Conservation (phyloP, 2,113 vertebrate genomes). For the Phyllostomus discolor region DNA sequence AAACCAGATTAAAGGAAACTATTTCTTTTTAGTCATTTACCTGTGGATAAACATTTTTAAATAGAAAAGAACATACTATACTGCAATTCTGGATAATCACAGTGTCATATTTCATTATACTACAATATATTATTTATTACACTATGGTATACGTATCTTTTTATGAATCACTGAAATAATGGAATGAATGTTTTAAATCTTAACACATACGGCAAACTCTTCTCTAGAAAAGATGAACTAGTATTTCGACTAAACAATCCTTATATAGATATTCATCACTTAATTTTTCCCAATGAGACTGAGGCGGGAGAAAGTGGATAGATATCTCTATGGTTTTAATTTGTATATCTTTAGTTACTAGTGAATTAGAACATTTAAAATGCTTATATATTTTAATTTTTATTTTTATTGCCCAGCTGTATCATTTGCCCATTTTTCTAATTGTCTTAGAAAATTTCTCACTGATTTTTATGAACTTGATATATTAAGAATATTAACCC, state of each 20-base stretch:
- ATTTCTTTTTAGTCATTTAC: not conserved
- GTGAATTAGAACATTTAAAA: not conserved
- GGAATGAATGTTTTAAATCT: not conserved
- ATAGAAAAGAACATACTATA: not conserved
- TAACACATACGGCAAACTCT: not conserved
- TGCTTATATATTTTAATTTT: not conserved
- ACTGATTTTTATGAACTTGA: not conserved
- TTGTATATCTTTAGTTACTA: not conserved
- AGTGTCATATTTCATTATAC: not conserved
- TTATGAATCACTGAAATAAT: conserved; percentile 1
- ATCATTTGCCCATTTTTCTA: not conserved
- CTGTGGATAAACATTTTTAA: not conserved
- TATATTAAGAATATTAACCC: not conserved
- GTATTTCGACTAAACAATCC: not conserved
- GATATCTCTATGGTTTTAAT: conserved; percentile 15
- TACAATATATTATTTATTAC: not conserved
- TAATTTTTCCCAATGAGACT: not conserved
- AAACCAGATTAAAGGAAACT: not conserved
- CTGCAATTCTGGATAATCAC: not conserved
- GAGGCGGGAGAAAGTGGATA: not conserved
- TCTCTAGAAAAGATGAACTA: not conserved
- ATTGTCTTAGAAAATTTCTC: not conserved
- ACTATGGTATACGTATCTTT: not conserved
- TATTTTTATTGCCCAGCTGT: not conserved
- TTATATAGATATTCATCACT: not conserved